Evolutionary conservation across 1,140 invertebrate genomes (phyloP).

Genomic region (Eriosoma lanigerum): DNA sequence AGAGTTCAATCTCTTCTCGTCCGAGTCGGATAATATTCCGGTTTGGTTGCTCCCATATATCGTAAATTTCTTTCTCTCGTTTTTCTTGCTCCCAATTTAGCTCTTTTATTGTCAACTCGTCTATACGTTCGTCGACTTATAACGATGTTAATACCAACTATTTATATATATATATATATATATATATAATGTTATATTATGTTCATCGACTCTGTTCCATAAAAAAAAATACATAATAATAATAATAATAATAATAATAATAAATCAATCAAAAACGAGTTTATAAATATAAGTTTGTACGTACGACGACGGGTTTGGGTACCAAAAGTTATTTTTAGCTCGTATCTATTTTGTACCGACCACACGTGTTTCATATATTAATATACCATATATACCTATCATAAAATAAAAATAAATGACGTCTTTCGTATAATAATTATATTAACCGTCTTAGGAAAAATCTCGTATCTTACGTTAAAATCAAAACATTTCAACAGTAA

Average conservation of each 20-base stretch:
- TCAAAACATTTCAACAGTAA: no score
- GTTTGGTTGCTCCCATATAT: neutral
- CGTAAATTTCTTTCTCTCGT: neutral
- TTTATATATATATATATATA: no score
- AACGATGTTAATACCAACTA: no score
- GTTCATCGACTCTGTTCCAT: neutral
- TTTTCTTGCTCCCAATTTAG: slow-evolving; percentile 1
- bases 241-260: neutral
- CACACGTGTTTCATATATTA: neutral
- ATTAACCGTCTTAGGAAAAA: no score
- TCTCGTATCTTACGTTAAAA: no score
- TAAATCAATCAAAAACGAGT: no score
- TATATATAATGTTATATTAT: no score
- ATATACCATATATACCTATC: neutral
- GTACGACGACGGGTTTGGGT: neutral
- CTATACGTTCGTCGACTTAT: neutral
- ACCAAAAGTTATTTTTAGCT: slow-evolving; percentile 16
- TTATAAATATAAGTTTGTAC: no score
- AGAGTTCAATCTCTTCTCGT: neutral
- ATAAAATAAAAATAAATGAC: neutral
- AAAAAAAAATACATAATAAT: slow-evolving; percentile 10
- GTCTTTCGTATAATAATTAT: neutral
- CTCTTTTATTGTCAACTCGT: slow-evolving; percentile 8
- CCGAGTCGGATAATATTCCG: slow-evolving; percentile 5
- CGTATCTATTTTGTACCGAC: neutral